phyloP scores from a whole-genome alignment of 1,140 invertebrate genomes.

The Drosophila repleta region DNA sequence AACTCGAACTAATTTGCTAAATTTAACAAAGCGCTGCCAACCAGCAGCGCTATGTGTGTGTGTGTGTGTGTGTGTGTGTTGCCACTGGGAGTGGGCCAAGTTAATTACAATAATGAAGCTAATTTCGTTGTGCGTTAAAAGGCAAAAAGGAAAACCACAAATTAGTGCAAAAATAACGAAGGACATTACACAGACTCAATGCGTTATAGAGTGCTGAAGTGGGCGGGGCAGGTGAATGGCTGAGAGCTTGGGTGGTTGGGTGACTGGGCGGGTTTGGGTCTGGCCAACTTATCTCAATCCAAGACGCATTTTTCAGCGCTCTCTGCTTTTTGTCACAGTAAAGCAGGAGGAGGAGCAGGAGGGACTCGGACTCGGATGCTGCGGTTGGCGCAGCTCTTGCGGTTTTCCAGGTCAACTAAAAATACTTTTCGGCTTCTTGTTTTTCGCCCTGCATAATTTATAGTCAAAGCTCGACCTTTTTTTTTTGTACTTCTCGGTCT shows the following conservation, averaged over 20 bases:
- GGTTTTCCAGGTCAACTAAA: slow-evolving; percentile 57
- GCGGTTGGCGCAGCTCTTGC: slow-evolving; percentile 35
- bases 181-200: slow-evolving; percentile 43
- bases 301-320: slow-evolving; percentile 62
- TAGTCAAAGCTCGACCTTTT: slow-evolving; percentile 31
- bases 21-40: slow-evolving; percentile 55
- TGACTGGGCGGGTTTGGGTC: slow-evolving; percentile 4
- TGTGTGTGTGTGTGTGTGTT: slow-evolving; percentile 1
- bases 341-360: slow-evolving; percentile 1
- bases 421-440: slow-evolving; percentile 51
- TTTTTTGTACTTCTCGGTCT: neutral
- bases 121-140: slow-evolving; percentile 59
- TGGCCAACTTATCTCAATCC: slow-evolving; percentile 62
- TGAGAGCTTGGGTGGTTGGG: slow-evolving; percentile 1
- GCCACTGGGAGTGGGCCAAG: slow-evolving; percentile 35
- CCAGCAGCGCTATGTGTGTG: slow-evolving; percentile 1
- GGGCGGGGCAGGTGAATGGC: neutral
- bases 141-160: slow-evolving; percentile 67
- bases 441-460: slow-evolving; percentile 58
- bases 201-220: neutral
- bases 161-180: slow-evolving; percentile 60
- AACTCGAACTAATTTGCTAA: slow-evolving; percentile 58
- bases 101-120: slow-evolving; percentile 76
- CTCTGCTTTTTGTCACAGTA: slow-evolving; percentile 57
- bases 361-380: neutral